Conservation (phyloP, 2,888 invertebrate genomes). For the Melinaea marsaeus region DNA sequence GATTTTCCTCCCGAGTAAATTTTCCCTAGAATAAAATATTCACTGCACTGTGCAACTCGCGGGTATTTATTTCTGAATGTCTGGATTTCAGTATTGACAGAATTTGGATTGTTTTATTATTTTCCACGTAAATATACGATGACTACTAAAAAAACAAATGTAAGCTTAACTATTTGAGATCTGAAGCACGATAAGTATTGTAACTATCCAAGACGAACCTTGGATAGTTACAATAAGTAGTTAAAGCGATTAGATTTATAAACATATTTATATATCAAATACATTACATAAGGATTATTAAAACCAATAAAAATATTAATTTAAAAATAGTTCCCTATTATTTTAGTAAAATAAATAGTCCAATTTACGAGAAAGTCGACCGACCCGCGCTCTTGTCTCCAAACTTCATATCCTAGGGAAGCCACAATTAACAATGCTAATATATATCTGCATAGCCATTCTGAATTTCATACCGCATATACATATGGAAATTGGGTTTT, state of each 20-base stretch:
- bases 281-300: not conserved
- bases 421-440: constrained; percentile 76
- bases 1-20: constrained; percentile 6
- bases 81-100: constrained; percentile 49
- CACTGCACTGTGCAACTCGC: constrained; percentile 39
- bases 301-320: not conserved
- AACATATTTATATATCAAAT: not conserved
- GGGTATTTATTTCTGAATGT: constrained; percentile 32
- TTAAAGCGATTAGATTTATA: too few relatives aligned
- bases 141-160: not conserved
- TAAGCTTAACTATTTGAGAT: not conserved
- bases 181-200: too few relatives aligned
- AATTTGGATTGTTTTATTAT: constrained; percentile 43
- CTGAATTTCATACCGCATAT: constrained; percentile 70
- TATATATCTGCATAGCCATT: constrained; percentile 58
- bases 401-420: constrained; percentile 39
- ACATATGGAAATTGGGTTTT: constrained; percentile 68
- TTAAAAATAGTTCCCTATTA: not conserved
- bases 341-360: constrained; percentile 18
- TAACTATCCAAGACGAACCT: too few relatives aligned
- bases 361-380: constrained; percentile 23
- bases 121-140: constrained; percentile 8
- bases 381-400: constrained; percentile 30
- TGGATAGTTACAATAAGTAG: too few relatives aligned
- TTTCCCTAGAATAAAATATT: constrained; percentile 35